Conservation (phyloP, 64 coral and sea anemone genomes). For the Porites lutea region DNA sequence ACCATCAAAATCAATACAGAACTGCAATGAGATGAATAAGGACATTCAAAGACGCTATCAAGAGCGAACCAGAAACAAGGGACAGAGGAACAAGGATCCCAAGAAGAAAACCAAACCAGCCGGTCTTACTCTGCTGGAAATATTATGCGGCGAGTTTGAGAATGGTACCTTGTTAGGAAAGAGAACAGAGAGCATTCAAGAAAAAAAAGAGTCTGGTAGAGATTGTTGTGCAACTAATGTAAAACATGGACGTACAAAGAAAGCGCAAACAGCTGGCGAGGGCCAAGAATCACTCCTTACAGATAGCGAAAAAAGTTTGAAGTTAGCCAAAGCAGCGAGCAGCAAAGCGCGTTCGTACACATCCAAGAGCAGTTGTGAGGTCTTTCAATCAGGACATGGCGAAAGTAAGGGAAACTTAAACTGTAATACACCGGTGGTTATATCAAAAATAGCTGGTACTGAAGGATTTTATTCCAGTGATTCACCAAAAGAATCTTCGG, state of each 20-base stretch:
- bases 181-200: not conserved
- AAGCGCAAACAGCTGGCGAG: not conserved
- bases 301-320: not conserved
- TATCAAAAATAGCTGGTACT: not conserved
- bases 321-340: not conserved
- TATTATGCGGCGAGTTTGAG: constrained; percentile 28
- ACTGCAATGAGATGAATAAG: not conserved
- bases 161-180: not conserved
- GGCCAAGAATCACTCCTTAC: not conserved
- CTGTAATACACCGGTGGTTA: not conserved
- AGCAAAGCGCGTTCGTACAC: not conserved
- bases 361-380: not conserved
- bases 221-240: not conserved
- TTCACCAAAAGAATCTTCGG: not conserved
- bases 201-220: not conserved
- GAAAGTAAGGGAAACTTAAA: not conserved
- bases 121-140: constrained; percentile 14
- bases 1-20: not conserved
- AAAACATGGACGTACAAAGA: not conserved
- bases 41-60: not conserved
- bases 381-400: not conserved
- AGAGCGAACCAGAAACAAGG: not conserved
- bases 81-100: not conserved
- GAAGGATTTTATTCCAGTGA: not conserved
- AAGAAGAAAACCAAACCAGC: not conserved